Evolutionary conservation across 2,888 invertebrate species (phyloP).

Genomic region (Aleiodes alternator): DNA sequence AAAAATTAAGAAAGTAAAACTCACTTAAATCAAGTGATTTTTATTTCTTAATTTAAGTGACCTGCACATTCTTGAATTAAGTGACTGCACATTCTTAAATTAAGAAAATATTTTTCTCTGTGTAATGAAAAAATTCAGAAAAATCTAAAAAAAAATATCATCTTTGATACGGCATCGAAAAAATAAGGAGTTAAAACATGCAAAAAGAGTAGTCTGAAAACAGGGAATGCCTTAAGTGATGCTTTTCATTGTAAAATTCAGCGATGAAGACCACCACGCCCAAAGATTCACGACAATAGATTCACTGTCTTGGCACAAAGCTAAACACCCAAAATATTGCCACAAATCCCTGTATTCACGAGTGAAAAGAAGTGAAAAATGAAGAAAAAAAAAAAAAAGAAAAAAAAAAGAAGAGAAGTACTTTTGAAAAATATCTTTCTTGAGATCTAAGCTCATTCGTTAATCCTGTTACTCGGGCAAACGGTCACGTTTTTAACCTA

Average conservation of each 20-base stretch:
- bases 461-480: constrained; percentile 72
- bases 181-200: not conserved
- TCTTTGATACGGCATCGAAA: no score
- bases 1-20: no score
- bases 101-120: no score
- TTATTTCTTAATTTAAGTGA: no score
- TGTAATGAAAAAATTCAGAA: no score
- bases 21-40: no score
- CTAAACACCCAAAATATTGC: constrained; percentile 74
- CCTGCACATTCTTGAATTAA: no score
- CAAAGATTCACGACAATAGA: constrained; percentile 57
- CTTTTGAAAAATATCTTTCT: constrained; percentile 61
- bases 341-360: constrained; percentile 64
- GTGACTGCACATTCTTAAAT: no score
- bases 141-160: no score
- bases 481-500: constrained; percentile 64
- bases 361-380: constrained; percentile 15
- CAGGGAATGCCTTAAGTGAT: not conserved
- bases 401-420: constrained; percentile 21
- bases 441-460: constrained; percentile 63
- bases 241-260: constrained; percentile 23
- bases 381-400: constrained; percentile 13
- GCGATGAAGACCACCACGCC: constrained; percentile 53
- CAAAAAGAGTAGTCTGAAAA: constrained; percentile 19
- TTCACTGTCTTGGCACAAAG: constrained; percentile 63